These are phyloP conservation scores for Ophiothrix spiculata DNA, from an alignment of 35 echinoderm and acorn worm genomes.

Conservation along the genomic window DNA sequence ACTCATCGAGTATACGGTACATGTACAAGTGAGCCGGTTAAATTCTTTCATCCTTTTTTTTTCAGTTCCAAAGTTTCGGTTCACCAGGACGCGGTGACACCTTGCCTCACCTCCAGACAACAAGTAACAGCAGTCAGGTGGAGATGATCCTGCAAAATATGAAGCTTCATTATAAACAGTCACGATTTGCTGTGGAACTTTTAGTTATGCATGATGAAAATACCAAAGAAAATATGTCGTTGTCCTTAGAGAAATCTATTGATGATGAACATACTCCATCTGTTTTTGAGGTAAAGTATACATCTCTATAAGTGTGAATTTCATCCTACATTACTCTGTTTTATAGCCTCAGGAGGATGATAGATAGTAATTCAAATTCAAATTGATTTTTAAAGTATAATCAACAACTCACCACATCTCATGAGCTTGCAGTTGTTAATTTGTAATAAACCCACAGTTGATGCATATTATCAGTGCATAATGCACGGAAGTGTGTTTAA, in stretches of 20 bases:
- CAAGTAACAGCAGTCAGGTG: conserved; percentile 58
- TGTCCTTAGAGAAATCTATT: conserved; percentile 22
- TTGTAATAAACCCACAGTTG: no score
- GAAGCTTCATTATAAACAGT: conserved; percentile 2
- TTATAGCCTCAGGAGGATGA: no score
- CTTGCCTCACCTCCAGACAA: conserved; percentile 60
- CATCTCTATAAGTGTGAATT: no score
- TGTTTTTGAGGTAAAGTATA: conserved; percentile 46
- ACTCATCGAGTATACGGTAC: no score
- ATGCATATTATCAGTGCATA: no score
- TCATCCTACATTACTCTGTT: no score
- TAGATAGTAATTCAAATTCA: no score
- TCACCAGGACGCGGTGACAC: conserved; percentile 5
- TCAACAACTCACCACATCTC: no score
- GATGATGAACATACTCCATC: conserved; percentile 79
- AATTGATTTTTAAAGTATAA: no score
- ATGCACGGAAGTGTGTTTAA: no score
- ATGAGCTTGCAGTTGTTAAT: no score
- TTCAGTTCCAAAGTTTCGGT: conserved; percentile 39
- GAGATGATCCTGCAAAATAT: conserved; percentile 48
- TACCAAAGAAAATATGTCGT: not conserved
- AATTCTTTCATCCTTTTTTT: not conserved
- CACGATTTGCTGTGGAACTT: conserved; percentile 52
- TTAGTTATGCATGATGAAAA: conserved; percentile 27
- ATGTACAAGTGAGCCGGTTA: no score